These are phyloP conservation scores for Tupiocoris notatus DNA, from an alignment of 2,888 invertebrate genomes.

Conservation along the genomic window DNA sequence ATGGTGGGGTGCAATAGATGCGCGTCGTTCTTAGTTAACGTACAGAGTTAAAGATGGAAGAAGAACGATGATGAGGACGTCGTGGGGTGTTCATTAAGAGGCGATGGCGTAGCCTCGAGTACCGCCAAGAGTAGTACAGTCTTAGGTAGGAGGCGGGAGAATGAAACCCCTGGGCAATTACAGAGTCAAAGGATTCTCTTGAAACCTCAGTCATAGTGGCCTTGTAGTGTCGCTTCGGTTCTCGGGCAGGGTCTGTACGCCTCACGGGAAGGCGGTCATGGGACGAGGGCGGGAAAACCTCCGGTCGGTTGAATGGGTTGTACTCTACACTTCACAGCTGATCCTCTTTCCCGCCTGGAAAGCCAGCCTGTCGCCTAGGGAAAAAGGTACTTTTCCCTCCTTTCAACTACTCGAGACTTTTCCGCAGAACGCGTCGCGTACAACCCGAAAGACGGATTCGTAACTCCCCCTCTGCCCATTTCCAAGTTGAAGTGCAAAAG, in stretches of 20 bases:
- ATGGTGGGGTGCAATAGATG: not conserved
- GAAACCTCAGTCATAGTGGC: not conserved
- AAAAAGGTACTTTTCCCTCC: not conserved
- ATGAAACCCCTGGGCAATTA: not conserved
- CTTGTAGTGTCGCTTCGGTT: not conserved
- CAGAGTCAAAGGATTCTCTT: constrained; percentile 8
- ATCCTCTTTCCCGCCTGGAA: constrained; percentile 4
- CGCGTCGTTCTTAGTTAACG: not conserved
- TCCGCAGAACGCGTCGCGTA: not conserved
- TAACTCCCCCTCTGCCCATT: not conserved
- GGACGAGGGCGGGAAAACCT: not conserved
- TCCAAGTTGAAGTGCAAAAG: not conserved
- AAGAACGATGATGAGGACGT: not conserved
- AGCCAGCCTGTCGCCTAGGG: not conserved
- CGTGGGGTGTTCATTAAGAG: constrained; percentile 3
- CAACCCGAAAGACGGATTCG: not conserved
- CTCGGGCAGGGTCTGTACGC: not conserved
- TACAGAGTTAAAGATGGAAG: not conserved
- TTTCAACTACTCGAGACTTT: not conserved
- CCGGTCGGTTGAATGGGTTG: constrained; percentile 27
- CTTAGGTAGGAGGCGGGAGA: not conserved
- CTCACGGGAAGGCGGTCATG: not conserved
- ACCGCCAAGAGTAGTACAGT: not conserved
- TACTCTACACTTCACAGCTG: constrained; percentile 38
- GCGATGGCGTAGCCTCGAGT: not conserved